Percentiles rank a stretch among this genome's conserved stretches.
These are phyloP conservation scores for Etheostoma spectabile DNA, from an alignment of 2,113 vertebrate species.

Conservation along the genomic window DNA sequence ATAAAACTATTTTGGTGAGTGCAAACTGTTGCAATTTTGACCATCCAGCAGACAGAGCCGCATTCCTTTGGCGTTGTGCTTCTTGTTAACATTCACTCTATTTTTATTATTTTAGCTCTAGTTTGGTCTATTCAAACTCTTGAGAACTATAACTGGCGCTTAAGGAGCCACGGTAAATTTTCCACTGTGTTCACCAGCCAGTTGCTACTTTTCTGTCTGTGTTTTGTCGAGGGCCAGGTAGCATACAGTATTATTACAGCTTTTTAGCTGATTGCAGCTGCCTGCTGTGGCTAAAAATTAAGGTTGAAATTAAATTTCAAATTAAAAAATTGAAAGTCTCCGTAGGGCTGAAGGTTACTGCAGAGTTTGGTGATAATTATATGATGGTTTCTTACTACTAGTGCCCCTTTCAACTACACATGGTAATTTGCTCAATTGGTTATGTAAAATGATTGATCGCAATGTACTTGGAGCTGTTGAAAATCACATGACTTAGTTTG, in stretches of 20 bases:
- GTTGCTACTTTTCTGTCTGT: background rate
- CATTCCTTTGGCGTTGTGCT: background rate
- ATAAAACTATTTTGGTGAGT: background rate
- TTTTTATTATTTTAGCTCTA: background rate
- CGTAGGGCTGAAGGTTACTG: background rate
- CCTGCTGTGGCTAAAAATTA: background rate
- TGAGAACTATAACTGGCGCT: background rate
- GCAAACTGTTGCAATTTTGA: background rate
- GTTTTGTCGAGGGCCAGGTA: background rate
- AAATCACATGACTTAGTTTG: background rate
- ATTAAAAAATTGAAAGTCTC: background rate
- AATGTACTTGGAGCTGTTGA: background rate
- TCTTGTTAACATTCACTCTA: too few species aligned
- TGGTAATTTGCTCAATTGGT: background rate
- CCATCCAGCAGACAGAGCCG: background rate
- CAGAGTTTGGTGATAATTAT: background rate
- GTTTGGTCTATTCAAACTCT: background rate
- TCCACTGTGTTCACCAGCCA: background rate
- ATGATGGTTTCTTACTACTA: background rate
- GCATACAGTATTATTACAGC: background rate
- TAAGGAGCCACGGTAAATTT: background rate
- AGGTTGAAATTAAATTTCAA: background rate
- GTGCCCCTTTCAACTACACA: background rate
- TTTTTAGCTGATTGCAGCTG: background rate
- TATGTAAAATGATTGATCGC: background rate